Evolutionary conservation across 2,113 vertebrate genomes (phyloP).

Genomic region (Anhinga rufa): DNA sequence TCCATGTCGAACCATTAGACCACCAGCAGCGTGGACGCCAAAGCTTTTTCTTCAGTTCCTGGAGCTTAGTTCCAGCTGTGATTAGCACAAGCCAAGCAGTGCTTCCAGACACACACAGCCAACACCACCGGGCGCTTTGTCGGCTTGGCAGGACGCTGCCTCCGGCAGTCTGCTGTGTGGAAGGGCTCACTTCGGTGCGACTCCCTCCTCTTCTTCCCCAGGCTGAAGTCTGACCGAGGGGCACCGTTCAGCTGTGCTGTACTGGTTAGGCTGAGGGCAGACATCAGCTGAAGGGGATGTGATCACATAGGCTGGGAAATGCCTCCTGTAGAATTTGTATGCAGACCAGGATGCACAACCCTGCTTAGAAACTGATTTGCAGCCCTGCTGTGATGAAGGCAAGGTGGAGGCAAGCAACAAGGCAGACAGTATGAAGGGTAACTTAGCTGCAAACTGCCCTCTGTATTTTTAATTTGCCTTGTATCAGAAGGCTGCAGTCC

Average conservation of each 20-base stretch:
- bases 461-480: background rate
- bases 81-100: background rate
- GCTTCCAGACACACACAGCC: background rate
- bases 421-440: background rate
- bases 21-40: background rate
- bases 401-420: background rate
- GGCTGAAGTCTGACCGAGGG: background rate
- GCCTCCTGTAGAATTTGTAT: background rate
- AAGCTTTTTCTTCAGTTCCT: background rate
- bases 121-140: accelerated
- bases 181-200: background rate
- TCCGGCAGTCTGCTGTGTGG: accelerated
- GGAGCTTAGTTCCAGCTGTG: background rate
- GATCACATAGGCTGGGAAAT: background rate
- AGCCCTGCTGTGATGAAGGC: background rate
- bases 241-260: accelerated
- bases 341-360: background rate
- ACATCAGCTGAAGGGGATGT: background rate
- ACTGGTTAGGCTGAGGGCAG: background rate
- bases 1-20: background rate
- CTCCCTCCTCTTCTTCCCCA: background rate
- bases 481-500: background rate
- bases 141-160: background rate
- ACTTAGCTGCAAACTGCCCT: background rate
- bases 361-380: background rate